Evolutionary conservation across 2,888 invertebrate species (phyloP), one percentile per base, ranked within the genome.

Genomic region (Lamellibrachia satsuma): DNA sequence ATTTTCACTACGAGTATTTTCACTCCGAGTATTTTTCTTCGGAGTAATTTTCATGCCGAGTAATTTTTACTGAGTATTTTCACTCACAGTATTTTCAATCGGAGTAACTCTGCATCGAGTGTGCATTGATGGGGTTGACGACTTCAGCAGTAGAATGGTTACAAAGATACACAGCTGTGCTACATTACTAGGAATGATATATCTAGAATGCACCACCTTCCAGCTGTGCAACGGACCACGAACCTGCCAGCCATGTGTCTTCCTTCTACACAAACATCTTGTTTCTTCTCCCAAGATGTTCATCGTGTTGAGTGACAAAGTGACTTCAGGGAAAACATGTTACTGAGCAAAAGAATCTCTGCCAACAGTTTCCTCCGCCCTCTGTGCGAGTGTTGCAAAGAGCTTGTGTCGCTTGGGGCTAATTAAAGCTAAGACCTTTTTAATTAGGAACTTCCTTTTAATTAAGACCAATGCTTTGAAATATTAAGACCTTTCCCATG

Each of bases 301-400:
- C 75, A 75, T 4, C 75, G 7, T 75, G 75, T 75, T 75, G 22
- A 75, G 22, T 75, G 75, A 75, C 75, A n/a, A 75, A 75, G n/a
- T n/a, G 75, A 75, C 75, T 75, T 22, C 75, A 75, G 75, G 75
- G n/a, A 75, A 75, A 75, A 75, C 75, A 75, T 75, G 75, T 75
- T 39, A 39, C 39, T 39, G 39, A 39, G 75, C 75, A 75, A 75
- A 75, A 75, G 75, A 75, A 75, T 6, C 75, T 2, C 22, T 22
- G 75, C 15, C n/a, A n/a, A 22, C 75, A 75, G 75, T 75, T 75
- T 15, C 0, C 6, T 6, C 75, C 22, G n/a, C 75, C 39, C 39
- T 39, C 39, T 39, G 39, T 39, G 39, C 39, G 39, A 39, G 39
- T 39, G 39, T 39, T 39, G 39, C 39, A 39, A 39, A 39, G 39